Base-by-base conservation (phyloP, 2,113 vertebrate genomes). In the Ailurus styani region DNA sequence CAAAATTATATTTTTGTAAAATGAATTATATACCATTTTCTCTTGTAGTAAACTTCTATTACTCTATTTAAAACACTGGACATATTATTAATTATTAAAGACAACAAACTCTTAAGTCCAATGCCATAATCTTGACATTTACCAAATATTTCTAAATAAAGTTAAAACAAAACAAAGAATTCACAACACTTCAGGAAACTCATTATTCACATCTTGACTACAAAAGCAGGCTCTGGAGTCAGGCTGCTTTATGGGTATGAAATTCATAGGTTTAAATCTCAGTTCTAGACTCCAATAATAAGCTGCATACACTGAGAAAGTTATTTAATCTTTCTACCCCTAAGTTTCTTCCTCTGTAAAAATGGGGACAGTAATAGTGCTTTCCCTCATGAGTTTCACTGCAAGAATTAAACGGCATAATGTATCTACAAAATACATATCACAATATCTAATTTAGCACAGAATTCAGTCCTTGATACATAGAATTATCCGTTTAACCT, bases 111-210 rank as follows among this genome's bases (percentile, higher is more conserved):
- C 6, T 93, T 86, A 94, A 57, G 20, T 15, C 20, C 23, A 91
- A 91, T 47, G 91, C 18, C 57, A 82, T 87, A 57, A 62, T 18
- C 34, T 88, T 92, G 29, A 83, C 50, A 82, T 55, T 73, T 68
- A 95, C 25, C 50, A 45, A 84, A 70, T 89, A 88, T 77, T 88
- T 88, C 50, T 57, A 95, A 57, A 7, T 60, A 57, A 88, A 96
- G 72, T 91, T 77, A 68, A 95, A 94, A 88, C 15, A 31, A 94
- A 90, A 93, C 40, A 12, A 90, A 91, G 23, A 86, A 55, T 31
- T 87, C 54, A 87, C 31, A 87, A 91, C 68, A 75, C 55, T 64
- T 81, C 15, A 96, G 4, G n/a, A 82, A 86, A 37, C 27, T 90
- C 84, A 73, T 18, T 91, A 72, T 18, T 91, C 3, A 94, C 34